These are phyloP conservation scores for Peromyscus melanophrys DNA, from an alignment of 2,797 vertebrate species.

Conservation along the genomic window DNA sequence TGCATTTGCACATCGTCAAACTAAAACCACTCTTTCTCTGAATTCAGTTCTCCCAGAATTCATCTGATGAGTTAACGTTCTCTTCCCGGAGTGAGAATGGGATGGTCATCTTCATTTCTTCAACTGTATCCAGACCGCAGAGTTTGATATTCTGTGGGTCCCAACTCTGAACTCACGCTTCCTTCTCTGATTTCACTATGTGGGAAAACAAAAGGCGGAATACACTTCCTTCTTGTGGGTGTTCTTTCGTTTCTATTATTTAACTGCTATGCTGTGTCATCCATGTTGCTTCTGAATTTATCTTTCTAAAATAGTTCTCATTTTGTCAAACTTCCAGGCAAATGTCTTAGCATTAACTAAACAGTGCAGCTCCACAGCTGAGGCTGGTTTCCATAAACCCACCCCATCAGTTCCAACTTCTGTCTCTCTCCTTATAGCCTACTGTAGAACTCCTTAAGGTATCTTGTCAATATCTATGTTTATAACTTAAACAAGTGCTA, in stretches of 20 bases:
- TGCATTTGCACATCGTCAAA: constrained; percentile 8
- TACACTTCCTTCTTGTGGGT: not conserved
- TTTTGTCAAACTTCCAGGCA: constrained; percentile 34
- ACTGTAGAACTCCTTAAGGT: not conserved
- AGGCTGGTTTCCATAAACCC: not conserved
- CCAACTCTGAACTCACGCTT: not conserved
- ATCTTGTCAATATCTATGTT: not conserved
- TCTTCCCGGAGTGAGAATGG: not conserved
- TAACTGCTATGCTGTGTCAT: not conserved
- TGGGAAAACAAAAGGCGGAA: not conserved
- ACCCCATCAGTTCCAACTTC: not conserved
- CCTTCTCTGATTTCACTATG: not conserved
- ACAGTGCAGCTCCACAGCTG: not conserved
- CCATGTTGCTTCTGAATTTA: not conserved
- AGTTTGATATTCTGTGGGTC: not conserved
- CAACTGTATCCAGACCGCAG: not conserved
- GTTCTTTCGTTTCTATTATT: not conserved
- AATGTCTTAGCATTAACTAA: constrained; percentile 36
- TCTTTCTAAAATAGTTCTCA: not conserved
- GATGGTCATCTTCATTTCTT: not conserved
- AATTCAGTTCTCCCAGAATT: not conserved
- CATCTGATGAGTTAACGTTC: not conserved
- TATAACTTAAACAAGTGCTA: not conserved
- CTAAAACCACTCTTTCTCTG: not conserved
- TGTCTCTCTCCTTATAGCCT: not conserved